phyloP scores from a whole-genome alignment of 1,140 invertebrate genomes.

The Cardiocondyla obscurior region DNA sequence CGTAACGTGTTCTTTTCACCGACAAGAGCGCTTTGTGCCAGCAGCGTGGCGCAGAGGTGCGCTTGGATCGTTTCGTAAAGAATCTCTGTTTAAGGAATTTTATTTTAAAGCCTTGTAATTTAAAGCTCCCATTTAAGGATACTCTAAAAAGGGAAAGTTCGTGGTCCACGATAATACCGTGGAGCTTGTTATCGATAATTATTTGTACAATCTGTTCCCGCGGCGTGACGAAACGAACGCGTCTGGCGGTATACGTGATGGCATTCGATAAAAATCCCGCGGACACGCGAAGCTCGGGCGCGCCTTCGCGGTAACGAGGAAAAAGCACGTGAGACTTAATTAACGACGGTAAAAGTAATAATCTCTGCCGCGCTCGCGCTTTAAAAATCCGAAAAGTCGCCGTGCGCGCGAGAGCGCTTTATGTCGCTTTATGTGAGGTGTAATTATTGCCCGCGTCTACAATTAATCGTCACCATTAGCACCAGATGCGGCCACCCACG shows the following conservation, averaged over 20 bases:
- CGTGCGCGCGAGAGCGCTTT: not conserved
- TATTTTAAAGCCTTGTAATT: no score
- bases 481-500: conserved; percentile 13
- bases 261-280: not conserved
- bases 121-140: no score
- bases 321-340: not conserved
- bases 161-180: not conserved
- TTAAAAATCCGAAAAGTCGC: not conserved
- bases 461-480: conserved; percentile 39
- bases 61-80: not conserved
- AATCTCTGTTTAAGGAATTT: no score
- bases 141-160: not conserved
- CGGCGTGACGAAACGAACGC: conserved; percentile 2
- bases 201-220: not conserved
- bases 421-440: conserved; percentile 8
- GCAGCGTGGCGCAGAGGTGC: not conserved
- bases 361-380: not conserved
- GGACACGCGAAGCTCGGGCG: not conserved
- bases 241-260: no score
- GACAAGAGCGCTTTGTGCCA: not conserved
- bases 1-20: not conserved
- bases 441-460: conserved; percentile 1
- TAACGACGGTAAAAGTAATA: conserved; percentile 26
- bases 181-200: not conserved
- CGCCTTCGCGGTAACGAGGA: not conserved